Evolutionary conservation across 2,113 vertebrate species (phyloP), one percentile per base, ranked within the genome.

Genomic region (Notarius quadriscutis): DNA sequence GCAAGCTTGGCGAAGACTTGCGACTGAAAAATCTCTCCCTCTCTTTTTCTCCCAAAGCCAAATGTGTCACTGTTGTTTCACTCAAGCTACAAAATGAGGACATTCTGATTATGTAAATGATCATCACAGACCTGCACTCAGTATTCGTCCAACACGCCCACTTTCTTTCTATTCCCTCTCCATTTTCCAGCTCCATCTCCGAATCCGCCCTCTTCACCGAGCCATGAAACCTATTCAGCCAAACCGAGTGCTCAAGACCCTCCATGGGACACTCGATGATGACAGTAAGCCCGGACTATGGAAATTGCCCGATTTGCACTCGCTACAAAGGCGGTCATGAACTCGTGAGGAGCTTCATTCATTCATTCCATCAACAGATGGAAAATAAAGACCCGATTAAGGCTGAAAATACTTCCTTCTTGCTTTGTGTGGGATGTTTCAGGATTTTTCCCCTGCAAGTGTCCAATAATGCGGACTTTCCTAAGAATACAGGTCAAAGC

Each of bases 231-330:
- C 62, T 15, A 18, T 53, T 82, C 25, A 51, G 27, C 53, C 78
- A 58, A 72, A 72, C 85, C 1, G n/a, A 71, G 63, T 18, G 34
- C 60, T 86, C 27, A 71, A 81, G 53, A 53, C 17, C 22, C 72
- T 87, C 71, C 51, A 57, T 48, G 48, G 60, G 71, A 86, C 78
- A 50, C 53, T 87, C 41, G 0, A 67, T 79, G 79, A 41, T 58
- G 74, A 77, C 81, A 48, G 27, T 69, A 79, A 63, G 62, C 30
- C 34, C 14, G 14, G 51, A 34, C 87, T 79, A 30, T 60, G 81
- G 82, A 84, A 84, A 84, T 5, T 55, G 65, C 86, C 57, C 20
- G 20, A 60, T 83, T 57, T 87, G 69, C 72, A 79, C 87, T 69
- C 15, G 50, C 27, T 75, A 63, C 69, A 65, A 18, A 83, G 4